Conservation (phyloP, 2,888 invertebrate species). For the Agriotes lineatus region DNA sequence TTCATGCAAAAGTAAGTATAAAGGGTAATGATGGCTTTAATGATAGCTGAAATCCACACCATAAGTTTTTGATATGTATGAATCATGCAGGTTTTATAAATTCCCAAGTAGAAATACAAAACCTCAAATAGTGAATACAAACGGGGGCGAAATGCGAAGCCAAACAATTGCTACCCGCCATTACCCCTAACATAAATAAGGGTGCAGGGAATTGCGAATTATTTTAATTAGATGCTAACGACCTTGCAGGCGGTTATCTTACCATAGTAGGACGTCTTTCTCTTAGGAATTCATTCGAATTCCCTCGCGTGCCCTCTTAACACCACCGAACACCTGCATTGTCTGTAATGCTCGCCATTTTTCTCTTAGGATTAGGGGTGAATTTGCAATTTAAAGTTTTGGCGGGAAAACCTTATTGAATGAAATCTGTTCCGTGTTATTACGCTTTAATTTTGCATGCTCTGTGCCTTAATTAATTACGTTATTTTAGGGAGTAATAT, state of each 20-base stretch:
- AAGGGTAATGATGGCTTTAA: no score
- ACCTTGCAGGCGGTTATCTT: not conserved
- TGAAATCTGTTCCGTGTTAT: no score
- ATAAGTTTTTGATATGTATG: no score
- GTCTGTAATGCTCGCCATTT: constrained; percentile 50
- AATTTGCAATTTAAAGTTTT: constrained; percentile 38
- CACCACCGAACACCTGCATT: constrained; percentile 46
- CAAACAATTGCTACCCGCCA: constrained; percentile 1
- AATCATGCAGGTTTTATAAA: no score
- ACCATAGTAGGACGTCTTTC: not conserved
- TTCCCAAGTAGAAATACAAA: no score
- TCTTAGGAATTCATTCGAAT: not conserved
- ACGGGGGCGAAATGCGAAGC: not conserved
- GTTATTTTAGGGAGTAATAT: no score
- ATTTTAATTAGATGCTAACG: not conserved
- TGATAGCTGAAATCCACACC: no score
- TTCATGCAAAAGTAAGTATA: no score
- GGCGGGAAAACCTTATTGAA: constrained; percentile 50
- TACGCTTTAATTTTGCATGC: no score
- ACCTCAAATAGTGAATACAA: no score
- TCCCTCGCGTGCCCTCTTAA: not conserved
- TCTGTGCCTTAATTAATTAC: no score
- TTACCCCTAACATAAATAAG: not conserved
- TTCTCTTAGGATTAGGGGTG: constrained; percentile 45
- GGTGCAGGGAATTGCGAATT: not conserved